These are phyloP conservation scores for Procapra przewalskii DNA, from an alignment of 2,113 vertebrate genomes.

Conservation along the genomic window DNA sequence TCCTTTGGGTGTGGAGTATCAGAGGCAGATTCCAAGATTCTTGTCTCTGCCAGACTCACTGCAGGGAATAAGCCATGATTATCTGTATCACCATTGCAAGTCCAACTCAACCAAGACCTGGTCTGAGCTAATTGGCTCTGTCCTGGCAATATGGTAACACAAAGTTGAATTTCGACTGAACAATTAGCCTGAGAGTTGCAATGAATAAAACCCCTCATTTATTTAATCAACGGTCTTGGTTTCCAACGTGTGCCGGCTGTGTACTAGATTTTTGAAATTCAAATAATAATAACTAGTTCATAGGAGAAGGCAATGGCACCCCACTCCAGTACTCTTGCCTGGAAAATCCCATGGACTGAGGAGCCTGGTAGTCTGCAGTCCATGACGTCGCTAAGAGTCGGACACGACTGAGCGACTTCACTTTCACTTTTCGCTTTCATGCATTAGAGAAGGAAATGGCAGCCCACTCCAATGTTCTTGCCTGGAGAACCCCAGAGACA, in stretches of 20 bases:
- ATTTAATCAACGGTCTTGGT: not conserved
- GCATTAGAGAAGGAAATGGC: too few species aligned
- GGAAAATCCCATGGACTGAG: too few species aligned
- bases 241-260: fast-evolving
- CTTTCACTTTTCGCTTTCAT: too few species aligned
- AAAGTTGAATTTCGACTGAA: not conserved
- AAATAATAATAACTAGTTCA: not conserved
- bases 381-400: too few species aligned
- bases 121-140: not conserved
- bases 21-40: not conserved
- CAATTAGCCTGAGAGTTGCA: not conserved
- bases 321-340: too few species aligned
- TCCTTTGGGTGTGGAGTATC: not conserved
- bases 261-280: not conserved
- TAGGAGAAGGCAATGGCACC: not conserved
- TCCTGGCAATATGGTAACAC: not conserved
- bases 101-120: not conserved
- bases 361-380: too few species aligned
- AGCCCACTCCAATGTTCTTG: too few species aligned
- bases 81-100: not conserved
- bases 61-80: not conserved
- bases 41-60: not conserved
- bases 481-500: too few species aligned
- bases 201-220: not conserved
- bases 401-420: too few species aligned